Evolutionary conservation across 2,797 vertebrate genomes (phyloP).

Genomic region (Paguma larvata): DNA sequence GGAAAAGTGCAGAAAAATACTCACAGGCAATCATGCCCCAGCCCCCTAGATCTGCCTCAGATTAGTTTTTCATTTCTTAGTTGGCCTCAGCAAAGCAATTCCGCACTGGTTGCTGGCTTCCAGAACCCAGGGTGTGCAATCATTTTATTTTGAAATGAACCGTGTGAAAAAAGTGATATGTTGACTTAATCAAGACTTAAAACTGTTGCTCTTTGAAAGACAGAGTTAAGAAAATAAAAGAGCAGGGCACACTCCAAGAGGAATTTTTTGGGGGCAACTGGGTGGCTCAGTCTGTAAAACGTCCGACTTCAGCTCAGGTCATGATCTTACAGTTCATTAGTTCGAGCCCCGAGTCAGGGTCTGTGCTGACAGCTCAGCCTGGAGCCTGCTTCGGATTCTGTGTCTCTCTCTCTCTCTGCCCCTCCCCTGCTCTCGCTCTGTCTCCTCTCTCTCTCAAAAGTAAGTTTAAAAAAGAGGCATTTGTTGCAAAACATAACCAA

Average conservation of each 20-base stretch:
- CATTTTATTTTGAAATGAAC: neutral
- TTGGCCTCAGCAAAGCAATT: neutral
- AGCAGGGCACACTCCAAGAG: neutral
- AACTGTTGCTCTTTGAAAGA: neutral
- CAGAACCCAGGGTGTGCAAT: neutral
- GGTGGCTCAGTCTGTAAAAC: no score
- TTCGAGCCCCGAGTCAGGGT: fast-evolving
- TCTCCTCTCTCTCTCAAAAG: no score
- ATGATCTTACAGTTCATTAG: no score
- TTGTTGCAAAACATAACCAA: neutral
- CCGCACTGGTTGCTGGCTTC: neutral
- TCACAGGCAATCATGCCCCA: neutral
- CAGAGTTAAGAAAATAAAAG: neutral
- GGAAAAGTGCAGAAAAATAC: neutral
- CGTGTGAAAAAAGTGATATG: neutral
- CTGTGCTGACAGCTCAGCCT: no score
- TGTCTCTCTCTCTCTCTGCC: no score
- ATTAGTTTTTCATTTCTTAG: neutral
- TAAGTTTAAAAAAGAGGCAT: neutral
- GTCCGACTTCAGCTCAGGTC: no score
- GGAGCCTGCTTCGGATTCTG: no score
- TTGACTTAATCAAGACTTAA: neutral
- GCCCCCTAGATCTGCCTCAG: neutral
- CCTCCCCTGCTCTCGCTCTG: no score
- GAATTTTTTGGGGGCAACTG: no score